A percentile compares a stretch with the other conserved stretches of the same genome.
Evolutionary conservation across 2,888 invertebrate species (phyloP).

Genomic region (Pheosia gnoma): DNA sequence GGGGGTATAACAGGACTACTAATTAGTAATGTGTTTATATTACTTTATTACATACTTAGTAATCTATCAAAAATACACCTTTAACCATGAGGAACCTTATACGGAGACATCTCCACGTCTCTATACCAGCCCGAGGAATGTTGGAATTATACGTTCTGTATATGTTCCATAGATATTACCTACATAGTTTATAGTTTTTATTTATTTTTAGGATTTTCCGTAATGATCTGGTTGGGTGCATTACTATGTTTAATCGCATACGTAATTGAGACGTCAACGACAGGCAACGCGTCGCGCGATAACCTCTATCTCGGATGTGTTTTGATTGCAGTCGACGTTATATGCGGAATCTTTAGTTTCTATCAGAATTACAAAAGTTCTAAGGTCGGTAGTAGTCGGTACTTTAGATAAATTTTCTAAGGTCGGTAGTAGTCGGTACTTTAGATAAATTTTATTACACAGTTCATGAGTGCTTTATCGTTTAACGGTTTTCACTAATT

Average conservation of each 20-base stretch:
- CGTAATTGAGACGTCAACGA: conserved; percentile 88
- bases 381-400: conserved; percentile 63
- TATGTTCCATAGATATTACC: neutral
- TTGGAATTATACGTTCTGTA: too few species aligned
- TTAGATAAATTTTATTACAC: conserved; percentile 2
- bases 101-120: too few species aligned
- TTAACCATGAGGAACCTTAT: too few species aligned
- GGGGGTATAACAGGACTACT: too few species aligned
- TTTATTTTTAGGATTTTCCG: conserved; percentile 86
- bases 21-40: too few species aligned
- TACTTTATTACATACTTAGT: too few species aligned
- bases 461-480: conserved; percentile 16
- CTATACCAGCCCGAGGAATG: too few species aligned
- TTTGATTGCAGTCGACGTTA: conserved; percentile 96
- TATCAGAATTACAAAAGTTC: conserved; percentile 99
- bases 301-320: conserved; percentile 98
- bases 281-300: conserved; percentile 94
- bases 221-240: conserved; percentile 91
- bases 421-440: conserved; percentile 40
- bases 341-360: conserved; percentile 98
- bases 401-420: conserved; percentile 67
- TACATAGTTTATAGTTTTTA: neutral
- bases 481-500: too few species aligned
- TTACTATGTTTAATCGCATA: conserved; percentile 86
- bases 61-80: too few species aligned